Base-by-base conservation (phyloP, 2,113 vertebrate species). In the Aviceda subcristata region DNA sequence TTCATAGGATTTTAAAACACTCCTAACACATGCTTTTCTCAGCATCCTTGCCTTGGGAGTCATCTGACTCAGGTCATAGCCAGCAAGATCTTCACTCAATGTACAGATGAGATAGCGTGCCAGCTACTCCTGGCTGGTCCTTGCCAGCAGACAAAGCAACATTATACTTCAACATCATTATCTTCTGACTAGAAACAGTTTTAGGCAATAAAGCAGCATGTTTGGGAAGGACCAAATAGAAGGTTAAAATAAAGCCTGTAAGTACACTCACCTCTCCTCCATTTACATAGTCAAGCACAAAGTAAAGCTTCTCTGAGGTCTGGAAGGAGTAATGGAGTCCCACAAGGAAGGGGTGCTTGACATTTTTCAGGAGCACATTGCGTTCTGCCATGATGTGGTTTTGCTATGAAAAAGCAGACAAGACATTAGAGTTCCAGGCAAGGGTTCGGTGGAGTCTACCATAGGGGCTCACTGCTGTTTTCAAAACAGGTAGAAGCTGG, bases 301-400 rank as follows among this genome's bases (percentile, higher is more conserved):
- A 99, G 96, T 99, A 99, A 91, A 99, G 99, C 88, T 99, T 99
- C 98, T 99, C 99, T 0, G 99, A 81, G 6, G 99, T 99, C 98
- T 99, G 99, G 97, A 99, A 99, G 93, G 99, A 99, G 92, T 99
- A 99, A 94, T 99, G 99, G 34, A 99, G 98, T 46, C 99, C 98
- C 90, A 99, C 99, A 18, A 99, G 98, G 97, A 99, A 99, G 0
- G 99, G 99, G 56, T 99, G 99, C 62, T 98, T 98, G 86, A 99
- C 98, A 4, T 99, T 99, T 97, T 99, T 99, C 96, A 99, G 97
- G 20, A 99, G 98, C 53, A 99, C 99, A 0, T 99, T 99, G 90
- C 99, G 99, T 92, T 99, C 99, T 2, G 99, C 99, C 99, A 99
- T 99, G 73, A 99, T 99, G 97, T 99, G 99, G 94, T 98, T 99